These are phyloP conservation scores for Formica selysi DNA, from an alignment of 1,140 invertebrate species.

Conservation along the genomic window DNA sequence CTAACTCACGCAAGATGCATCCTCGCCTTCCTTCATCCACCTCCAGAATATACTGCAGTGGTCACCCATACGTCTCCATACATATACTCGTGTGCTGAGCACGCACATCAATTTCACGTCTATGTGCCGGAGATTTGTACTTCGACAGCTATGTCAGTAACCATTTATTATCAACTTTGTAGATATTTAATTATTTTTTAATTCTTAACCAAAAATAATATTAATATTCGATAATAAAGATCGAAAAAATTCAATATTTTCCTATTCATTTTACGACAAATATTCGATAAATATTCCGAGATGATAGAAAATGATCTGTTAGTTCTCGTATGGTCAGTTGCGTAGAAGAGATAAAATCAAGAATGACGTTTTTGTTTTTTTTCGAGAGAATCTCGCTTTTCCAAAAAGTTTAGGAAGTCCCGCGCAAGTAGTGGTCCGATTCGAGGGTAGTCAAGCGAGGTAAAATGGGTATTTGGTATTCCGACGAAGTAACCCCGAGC, in stretches of 20 bases:
- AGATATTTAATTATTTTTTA: neutral
- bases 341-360: conserved; percentile 25
- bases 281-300: neutral
- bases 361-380: conserved; percentile 20
- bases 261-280: neutral
- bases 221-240: too few species aligned
- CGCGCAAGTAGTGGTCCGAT: conserved; percentile 79
- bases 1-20: conserved; percentile 84
- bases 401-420: conserved; percentile 78
- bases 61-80: conserved; percentile 48
- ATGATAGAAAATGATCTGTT: conserved; percentile 2
- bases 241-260: neutral
- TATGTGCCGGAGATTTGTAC: conserved; percentile 68
- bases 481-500: conserved; percentile 78
- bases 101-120: conserved; percentile 28
- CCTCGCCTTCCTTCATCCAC: conserved; percentile 69
- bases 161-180: neutral
- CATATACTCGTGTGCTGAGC: neutral
- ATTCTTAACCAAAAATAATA: neutral
- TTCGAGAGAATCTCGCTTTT: conserved; percentile 28
- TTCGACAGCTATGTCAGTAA: conserved; percentile 11
- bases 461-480: conserved; percentile 83
- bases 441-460: conserved; percentile 80
- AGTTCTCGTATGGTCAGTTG: conserved; percentile 21
- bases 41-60: conserved; percentile 67